Conservation (phyloP, 2,113 vertebrate species). For the Eurypyga helias region DNA sequence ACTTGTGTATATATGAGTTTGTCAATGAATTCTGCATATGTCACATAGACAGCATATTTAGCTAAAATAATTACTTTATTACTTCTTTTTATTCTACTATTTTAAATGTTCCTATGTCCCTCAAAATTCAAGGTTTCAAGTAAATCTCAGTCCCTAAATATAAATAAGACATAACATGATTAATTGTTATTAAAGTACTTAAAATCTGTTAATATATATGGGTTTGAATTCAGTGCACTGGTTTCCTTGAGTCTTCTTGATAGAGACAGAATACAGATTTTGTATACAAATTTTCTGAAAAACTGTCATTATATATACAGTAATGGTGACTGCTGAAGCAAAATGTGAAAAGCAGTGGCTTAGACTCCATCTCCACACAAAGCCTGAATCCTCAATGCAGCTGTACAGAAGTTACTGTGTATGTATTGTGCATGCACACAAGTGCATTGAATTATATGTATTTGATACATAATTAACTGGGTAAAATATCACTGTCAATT, state of each 20-base stretch:
- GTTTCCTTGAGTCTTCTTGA: background rate
- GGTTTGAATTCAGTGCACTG: background rate
- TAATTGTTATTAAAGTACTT: background rate
- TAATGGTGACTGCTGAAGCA: background rate
- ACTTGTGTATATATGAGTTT: background rate
- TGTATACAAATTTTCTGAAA: background rate
- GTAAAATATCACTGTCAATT: background rate
- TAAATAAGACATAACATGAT: background rate
- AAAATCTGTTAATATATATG: background rate
- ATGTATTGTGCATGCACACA: background rate
- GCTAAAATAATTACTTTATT: background rate
- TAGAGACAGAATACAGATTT: background rate
- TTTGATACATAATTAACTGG: background rate
- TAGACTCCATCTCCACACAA: background rate
- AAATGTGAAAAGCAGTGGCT: background rate
- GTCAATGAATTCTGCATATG: background rate
- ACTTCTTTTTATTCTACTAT: background rate
- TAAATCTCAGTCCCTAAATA: background rate
- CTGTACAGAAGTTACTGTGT: background rate
- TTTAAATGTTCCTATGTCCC: background rate
- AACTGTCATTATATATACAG: background rate
- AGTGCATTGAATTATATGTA: background rate
- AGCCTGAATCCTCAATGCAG: background rate
- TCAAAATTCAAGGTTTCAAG: background rate
- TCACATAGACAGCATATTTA: background rate